phyloP scores from a whole-genome alignment of 2,888 invertebrate species.

The Melanchra persicariae region DNA sequence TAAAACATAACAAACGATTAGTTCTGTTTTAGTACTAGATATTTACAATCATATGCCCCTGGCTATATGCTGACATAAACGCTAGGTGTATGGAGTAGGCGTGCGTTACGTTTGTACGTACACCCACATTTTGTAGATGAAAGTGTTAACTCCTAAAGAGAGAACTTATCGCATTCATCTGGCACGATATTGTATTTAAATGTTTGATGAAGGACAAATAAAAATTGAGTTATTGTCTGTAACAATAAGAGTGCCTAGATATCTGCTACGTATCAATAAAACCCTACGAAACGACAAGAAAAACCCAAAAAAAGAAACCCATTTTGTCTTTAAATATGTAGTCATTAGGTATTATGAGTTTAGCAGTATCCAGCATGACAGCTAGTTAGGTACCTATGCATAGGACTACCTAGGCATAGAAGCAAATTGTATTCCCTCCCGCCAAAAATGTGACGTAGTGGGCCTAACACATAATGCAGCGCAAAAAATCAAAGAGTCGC shows the following conservation, averaged over 20 bases:
- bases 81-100: conserved; percentile 46
- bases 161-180: conserved; percentile 28
- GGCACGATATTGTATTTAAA: conserved; percentile 25
- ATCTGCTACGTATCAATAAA: background rate
- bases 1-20: conserved; percentile 29
- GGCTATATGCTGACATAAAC: conserved; percentile 40
- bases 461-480: conserved; percentile 26
- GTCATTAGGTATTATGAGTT: too few species aligned
- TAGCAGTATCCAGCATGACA: background rate
- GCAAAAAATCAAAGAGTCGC: conserved; percentile 44
- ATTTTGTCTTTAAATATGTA: too few species aligned
- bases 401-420: background rate
- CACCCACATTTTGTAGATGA: conserved; percentile 49
- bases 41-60: conserved; percentile 43
- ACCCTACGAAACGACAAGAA: too few species aligned
- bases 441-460: conserved; percentile 19
- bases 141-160: conserved; percentile 47
- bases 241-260: background rate
- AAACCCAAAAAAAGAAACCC: too few species aligned
- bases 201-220: conserved; percentile 16
- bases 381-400: background rate
- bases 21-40: conserved; percentile 33
- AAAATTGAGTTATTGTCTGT: background rate
- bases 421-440: conserved; percentile 4
- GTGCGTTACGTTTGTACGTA: conserved; percentile 26